Base-by-base conservation (phyloP, 1,140 invertebrate genomes). In the Microvelia longipes region DNA sequence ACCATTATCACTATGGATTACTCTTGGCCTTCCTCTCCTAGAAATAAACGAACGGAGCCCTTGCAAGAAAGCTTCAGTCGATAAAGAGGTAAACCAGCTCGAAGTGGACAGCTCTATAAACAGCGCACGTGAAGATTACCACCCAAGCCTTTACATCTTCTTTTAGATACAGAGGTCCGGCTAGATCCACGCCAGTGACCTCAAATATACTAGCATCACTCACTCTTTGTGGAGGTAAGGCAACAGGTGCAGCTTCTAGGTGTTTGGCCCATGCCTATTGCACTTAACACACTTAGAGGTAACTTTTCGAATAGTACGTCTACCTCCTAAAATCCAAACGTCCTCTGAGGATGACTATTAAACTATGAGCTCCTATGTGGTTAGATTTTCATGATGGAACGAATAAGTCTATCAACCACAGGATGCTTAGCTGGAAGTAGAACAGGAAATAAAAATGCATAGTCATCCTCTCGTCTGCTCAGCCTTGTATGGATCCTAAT, bases 1-100 rank as follows among this genome's bases (percentile, higher is more conserved):
- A 1, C 75, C 80, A 69, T 81, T 81, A 67, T 81, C 78, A 29
- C 73, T 77, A 66, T 76, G 80, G 5, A 82, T 75, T 0, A 73
- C 74, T 0, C 66, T 68, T 1, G 77, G 78, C 68, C 76, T 69
- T 63, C 78, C 77, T 71, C 77, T 70, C 67, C 76, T 29, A 5
- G 73, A 75, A n/a, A 79, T 68, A 71, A 80, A 80, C 62, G 76
- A 28, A 26, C 76, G 29, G 2, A 78, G 72, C 1, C 70, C 75
- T 65, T 74, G 62, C 1, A 78, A 28, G 71, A 78, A 78, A 27
- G 29, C 64, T 11, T 75, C 72, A 19, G 76, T 76, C 0, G 74
- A 74, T 27, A 78, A 69, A 2, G 76, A 75, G n/a, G 1, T 64
- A 69, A 1, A 73, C 72, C 19, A 80, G 50, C 73, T 80, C 79